Evolutionary conservation across 2,113 vertebrate species (phyloP), one percentile per base, ranked within the genome.

Genomic region (Spea bombifrons): DNA sequence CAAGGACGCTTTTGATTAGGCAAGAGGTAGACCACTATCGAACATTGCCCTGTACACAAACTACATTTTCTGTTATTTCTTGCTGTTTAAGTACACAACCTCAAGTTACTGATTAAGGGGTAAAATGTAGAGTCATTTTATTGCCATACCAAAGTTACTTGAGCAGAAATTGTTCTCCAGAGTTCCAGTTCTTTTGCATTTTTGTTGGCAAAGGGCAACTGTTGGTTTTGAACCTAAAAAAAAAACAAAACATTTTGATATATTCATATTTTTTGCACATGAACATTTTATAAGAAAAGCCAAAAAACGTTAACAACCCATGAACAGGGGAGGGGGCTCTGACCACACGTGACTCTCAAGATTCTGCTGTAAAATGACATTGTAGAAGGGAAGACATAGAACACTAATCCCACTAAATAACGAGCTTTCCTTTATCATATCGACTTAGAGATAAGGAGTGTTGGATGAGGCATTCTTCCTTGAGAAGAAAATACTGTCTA

Each of bases 141-240:
- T 80, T 83, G 82, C 82, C 95, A 94, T 94, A 99, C 97, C 97
- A 1, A 99, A 99, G 87, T 97, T 92, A 88, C 95, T 99, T 71
- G 95, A 95, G 88, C 97, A 99, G 45, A 94, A 99, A 91, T 95
- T 95, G 88, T 92, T 95, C 88, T 97, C 93, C 15, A 95, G 90
- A 73, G 92, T 96, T 80, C 95, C 95, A 0, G 80, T 90, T 82
- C 94, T 90, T 87, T 92, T 95, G 82, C 97, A 99, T 88, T 97
- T 97, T 80, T 95, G 95, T 84, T 95, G 94, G 90, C 97, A 99
- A 50, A 94, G 83, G 13, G 93, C 90, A 82, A 91, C 87, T 0
- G 97, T 98, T 82, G 97, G 96, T 87, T 96, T 98, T 83, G 94
- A 86, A 86, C 87, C 97, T 98, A 78, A 83, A 66, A 84, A 73